Conservation (phyloP, 2,888 invertebrate species). For the Dryomyza anilis region DNA sequence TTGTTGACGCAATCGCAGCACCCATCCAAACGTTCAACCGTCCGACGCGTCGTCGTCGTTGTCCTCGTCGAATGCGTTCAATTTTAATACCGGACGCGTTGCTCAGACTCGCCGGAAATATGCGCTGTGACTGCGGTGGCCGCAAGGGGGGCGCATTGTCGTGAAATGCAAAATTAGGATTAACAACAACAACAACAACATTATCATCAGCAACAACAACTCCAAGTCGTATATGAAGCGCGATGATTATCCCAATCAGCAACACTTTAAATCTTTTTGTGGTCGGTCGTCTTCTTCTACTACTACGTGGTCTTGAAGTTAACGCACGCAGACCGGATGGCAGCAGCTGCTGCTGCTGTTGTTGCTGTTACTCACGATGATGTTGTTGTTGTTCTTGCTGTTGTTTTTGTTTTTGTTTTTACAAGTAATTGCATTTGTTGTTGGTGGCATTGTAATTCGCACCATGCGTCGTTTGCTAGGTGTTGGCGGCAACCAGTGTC, state of each 20-base stretch:
- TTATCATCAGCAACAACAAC: neutral
- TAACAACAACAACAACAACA: slow-evolving; percentile 16
- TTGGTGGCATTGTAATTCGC: neutral
- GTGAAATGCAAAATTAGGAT: slow-evolving; percentile 20
- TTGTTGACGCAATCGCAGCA: slow-evolving; percentile 17
- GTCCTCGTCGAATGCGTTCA: slow-evolving; percentile 16
- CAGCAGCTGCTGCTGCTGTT: neutral
- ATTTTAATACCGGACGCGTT: slow-evolving; percentile 24
- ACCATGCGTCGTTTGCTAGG: no score
- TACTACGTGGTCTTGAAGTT: neutral
- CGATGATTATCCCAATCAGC: slow-evolving; percentile 45
- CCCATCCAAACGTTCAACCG: neutral
- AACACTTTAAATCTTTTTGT: slow-evolving; percentile 46
- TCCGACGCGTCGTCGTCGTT: slow-evolving; percentile 21
- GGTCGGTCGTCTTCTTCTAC: neutral
- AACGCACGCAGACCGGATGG: slow-evolving; percentile 1
- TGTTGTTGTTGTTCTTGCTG: neutral
- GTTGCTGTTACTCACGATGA: neutral
- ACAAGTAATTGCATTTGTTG: neutral
- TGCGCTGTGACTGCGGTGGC: neutral
- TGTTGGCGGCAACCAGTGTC: no score
- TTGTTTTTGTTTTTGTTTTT: neutral
- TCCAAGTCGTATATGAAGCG: slow-evolving; percentile 7
- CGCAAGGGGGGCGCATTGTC: neutral
- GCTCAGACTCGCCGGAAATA: slow-evolving; percentile 20